phyloP scores from a whole-genome alignment of 2,797 vertebrate species.

The Linurgus olivaceus region DNA sequence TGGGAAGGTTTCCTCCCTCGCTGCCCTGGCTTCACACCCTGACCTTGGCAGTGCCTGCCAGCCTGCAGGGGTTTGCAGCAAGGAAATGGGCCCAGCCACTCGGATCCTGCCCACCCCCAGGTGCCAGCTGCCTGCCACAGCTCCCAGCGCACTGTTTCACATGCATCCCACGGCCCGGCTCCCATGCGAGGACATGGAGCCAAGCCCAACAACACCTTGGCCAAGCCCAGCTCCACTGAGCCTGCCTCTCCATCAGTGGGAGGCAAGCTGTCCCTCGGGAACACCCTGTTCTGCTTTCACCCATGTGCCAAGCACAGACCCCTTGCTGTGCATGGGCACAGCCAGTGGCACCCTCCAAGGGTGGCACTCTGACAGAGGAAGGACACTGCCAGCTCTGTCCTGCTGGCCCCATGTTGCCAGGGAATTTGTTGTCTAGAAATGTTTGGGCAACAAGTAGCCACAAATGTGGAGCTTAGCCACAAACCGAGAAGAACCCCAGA shows the following conservation, averaged over 20 bases:
- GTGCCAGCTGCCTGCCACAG: neutral
- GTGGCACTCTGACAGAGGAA: accelerated
- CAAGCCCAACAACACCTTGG: neutral
- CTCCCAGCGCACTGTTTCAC: neutral
- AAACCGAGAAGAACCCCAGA: neutral
- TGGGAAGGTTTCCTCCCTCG: neutral
- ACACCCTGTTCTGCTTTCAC: neutral
- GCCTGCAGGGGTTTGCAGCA: neutral
- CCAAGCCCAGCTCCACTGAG: neutral
- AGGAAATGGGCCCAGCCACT: accelerated
- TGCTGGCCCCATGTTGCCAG: accelerated
- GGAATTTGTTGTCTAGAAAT: neutral
- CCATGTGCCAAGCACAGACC: accelerated
- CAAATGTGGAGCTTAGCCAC: neutral
- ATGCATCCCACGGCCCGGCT: accelerated
- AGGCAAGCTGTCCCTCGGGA: accelerated
- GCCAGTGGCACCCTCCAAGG: neutral
- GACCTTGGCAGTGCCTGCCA: neutral
- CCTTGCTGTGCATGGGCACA: accelerated
- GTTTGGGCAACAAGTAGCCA: accelerated
- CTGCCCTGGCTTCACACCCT: accelerated
- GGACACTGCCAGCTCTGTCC: neutral
- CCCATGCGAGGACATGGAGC: neutral
- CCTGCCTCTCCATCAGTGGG: neutral
- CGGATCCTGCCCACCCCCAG: neutral